phyloP scores from a whole-genome alignment of 2,113 vertebrate species.

The Isichthys henryi region DNA sequence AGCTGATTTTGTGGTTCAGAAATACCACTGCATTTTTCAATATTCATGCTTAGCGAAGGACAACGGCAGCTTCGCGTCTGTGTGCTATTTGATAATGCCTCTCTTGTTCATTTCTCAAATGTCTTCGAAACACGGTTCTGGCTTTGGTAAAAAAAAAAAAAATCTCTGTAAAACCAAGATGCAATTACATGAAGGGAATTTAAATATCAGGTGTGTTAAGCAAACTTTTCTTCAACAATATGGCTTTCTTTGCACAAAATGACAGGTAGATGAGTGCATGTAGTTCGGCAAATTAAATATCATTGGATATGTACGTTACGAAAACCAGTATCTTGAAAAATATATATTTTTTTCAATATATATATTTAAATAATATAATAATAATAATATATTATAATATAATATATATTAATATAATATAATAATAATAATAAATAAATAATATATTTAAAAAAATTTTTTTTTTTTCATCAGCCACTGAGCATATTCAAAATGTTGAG shows the following conservation, averaged over 20 bases:
- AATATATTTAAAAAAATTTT: too few relatives aligned
- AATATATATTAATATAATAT: too few relatives aligned
- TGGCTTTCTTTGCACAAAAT: background rate
- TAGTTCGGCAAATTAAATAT: background rate
- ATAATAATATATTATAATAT: too few relatives aligned
- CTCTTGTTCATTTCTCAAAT: slow-evolving; percentile 4
- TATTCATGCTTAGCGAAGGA: background rate
- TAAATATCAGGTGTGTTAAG: background rate
- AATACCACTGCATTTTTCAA: background rate
- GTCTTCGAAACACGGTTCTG: background rate
- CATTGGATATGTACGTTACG: background rate
- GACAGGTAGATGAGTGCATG: background rate
- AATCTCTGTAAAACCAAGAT: background rate
- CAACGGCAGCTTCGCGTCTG: background rate
- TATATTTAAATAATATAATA: too few relatives aligned
- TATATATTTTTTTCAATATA: background rate
- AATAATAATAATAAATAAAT: too few relatives aligned
- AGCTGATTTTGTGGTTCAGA: background rate
- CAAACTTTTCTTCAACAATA: background rate
- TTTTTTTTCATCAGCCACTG: background rate
- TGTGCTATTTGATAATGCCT: background rate
- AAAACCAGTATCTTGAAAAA: background rate
- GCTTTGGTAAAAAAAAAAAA: background rate
- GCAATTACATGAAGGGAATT: background rate
- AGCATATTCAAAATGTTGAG: background rate